Percentiles rank a stretch among this genome's conserved stretches.
Conservation (phyloP, 2,113 vertebrate genomes). For the Aphelocoma coerulescens region DNA sequence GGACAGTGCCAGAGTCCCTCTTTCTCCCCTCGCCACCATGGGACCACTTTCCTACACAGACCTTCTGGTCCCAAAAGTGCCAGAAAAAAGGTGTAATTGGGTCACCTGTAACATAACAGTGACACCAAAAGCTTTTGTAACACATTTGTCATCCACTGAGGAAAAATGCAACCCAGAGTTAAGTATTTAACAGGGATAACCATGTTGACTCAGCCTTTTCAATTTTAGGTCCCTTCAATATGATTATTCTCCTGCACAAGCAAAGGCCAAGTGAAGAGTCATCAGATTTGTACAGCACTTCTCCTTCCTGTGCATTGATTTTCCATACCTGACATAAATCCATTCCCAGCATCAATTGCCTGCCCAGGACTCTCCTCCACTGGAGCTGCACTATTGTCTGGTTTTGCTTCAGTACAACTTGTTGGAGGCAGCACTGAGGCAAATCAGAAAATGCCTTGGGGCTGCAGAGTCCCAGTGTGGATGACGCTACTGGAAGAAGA, state of each 20-base stretch:
- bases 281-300: not conserved
- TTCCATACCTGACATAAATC: not conserved
- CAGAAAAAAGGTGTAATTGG: not conserved
- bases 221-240: not conserved
- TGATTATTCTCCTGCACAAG: not conserved
- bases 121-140: not conserved
- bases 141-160: not conserved
- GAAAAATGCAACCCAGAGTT: not conserved
- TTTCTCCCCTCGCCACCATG: fast-evolving
- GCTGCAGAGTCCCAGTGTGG: not conserved
- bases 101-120: not conserved
- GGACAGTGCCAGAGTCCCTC: not conserved
- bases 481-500: not conserved
- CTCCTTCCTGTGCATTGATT: not conserved
- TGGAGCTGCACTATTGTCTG: not conserved
- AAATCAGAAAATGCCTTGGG: not conserved
- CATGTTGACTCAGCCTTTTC: not conserved
- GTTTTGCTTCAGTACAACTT: not conserved
- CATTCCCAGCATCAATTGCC: not conserved
- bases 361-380: not conserved
- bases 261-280: not conserved
- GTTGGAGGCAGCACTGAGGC: not conserved
- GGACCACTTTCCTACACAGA: not conserved
- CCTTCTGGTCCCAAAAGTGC: not conserved
- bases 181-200: not conserved